Base-by-base conservation (phyloP, 2,888 invertebrate species). In the Plutella xylostella region DNA sequence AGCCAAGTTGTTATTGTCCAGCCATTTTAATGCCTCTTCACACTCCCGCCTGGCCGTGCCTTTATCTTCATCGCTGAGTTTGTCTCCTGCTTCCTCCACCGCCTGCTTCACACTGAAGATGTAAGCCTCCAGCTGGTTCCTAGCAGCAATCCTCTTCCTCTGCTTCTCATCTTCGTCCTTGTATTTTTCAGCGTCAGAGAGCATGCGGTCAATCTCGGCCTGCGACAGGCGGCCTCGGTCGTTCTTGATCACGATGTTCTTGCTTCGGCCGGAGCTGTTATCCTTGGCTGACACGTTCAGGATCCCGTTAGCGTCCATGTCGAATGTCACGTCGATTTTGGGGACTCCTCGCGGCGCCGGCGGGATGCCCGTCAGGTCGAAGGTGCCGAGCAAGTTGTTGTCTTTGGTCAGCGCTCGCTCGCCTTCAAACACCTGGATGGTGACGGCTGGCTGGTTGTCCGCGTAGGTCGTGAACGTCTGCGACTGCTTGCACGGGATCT, bases 351-450 rank as follows among this genome's bases (percentile, higher is more conserved):
- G 76, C 0, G 90, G 90, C 18, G 90, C 90, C 1, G 89, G 89
- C n/a, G 90, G 89, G 19, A 91, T 89, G 35, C 90, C 91, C 9
- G 87, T 87, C 51, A 89, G 63, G 55, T 89, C 88, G 63, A 90
- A 89, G 5, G 85, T 88, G 33, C 89, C 89, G 43, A 90, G 68
- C 5, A 88, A 63, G 63, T 92, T 90, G 77, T 92, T 92, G 71
- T 92, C 91, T 65, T 90, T 91, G n/a, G 92, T 92, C 91, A 92
- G 90, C 15, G 90, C 89, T 30, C 93, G 82, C 71, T 92, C 92
- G 22, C 92, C 92, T 65, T 93, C 91, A 63, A 87, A 90, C 14
- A 91, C 91, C 65, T 91, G 89, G 48, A 92, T 88, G 19, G 88
- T 88, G 37, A 92, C 92, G 0, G 87, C 91, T 0, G 90, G 86